Base-by-base conservation (phyloP, 1,140 invertebrate species). In the Drosophila asahinai region DNA sequence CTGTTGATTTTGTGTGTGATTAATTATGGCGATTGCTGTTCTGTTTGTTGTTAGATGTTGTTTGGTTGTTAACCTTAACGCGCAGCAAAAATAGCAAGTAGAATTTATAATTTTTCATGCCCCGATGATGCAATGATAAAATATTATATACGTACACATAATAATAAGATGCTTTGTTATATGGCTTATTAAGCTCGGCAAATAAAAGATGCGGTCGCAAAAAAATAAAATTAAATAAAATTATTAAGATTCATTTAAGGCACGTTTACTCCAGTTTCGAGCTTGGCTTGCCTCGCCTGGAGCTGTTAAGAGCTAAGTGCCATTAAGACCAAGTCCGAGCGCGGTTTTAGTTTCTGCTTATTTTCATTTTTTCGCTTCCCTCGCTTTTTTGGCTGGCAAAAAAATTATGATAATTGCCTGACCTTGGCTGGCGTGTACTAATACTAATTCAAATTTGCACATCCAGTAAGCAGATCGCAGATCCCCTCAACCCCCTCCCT, bases 381-480 rank as follows among this genome's bases (percentile, higher is more conserved):
- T 60, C 58, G 77, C 77, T 79, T 52, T 67, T 76, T 80, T 68
- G 43, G 63, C 60, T 49, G 58, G 58, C 58, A 64, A 64, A 81
- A 83, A 86, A 89, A 90, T 84, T 89, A 91, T 91, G 82, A 86
- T 90, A 90, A 90, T 90, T 91, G 77, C 86, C 81, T 83, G 83
- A 87, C 84, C 83, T 87, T 89, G 83, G 76, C 80, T 68, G 79
- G n/a, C 67, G 71, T 77, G 61, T 80, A 86, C 83, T 83, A 83
- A 81, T 81, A 67, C 74, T 83, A 81, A 86, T 81, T 65, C 72
- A 75, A 89, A 86, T 89, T 87, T 89, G 82, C 82, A 86, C 82
- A 86, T 86, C 82, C 45, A 77, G 60, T 42, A 57, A 52, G 55
- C 43, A 55, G 47, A 65, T 72, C 48, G 59, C 14, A n/a, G 43